Base-by-base conservation (phyloP, 1,140 invertebrate species). In the Venturia canescens region DNA sequence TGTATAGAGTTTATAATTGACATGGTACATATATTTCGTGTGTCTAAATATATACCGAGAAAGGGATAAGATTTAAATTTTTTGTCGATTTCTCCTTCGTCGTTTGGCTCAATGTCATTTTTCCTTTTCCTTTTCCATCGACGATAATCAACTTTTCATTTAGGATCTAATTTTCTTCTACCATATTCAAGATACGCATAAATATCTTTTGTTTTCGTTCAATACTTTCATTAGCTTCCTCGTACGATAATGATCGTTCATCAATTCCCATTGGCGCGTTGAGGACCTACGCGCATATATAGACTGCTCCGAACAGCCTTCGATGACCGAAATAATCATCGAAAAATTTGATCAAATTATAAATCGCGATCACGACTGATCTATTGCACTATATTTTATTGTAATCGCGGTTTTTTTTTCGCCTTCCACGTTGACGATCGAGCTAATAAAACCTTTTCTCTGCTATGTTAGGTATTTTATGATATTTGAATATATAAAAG, bases 1-100 rank as follows among this genome's bases (percentile, higher is more conserved):
- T 83, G 77, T 84, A 60, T 82, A 44, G 11, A 4, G 72, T 83
- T 84, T 57, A 82, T 87, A 88, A 88, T 88, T 88, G 87, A 88
- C 86, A 84, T 48, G 70, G 83, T 83, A 76, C 78, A 78, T 79
- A 87, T 84, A 82, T 84, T 63, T 66, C 31, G 7, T 34, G 31
- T 34, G 31, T 34, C 31, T 34, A 34, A 34, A 44, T 44, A 72
- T 79, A 75, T 76, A 72, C 31, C 57, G 57, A 67, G 21, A 18
- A 34, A 16, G 48, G 77, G 57, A 72, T 38, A 60, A 71, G 50
- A 31, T 77, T 77, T 16, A 63, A 16, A 34, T 77, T 76, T 23
- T 7, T 60, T 23, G n/a, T 27, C 3, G 15, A 4, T 31, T 77
- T 77, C 3, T 72, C 26, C 26, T 48, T 53, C 27, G 50, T 60